Evolutionary conservation across 1,140 invertebrate genomes (phyloP).

Genomic region (Drosophila miranda): DNA sequence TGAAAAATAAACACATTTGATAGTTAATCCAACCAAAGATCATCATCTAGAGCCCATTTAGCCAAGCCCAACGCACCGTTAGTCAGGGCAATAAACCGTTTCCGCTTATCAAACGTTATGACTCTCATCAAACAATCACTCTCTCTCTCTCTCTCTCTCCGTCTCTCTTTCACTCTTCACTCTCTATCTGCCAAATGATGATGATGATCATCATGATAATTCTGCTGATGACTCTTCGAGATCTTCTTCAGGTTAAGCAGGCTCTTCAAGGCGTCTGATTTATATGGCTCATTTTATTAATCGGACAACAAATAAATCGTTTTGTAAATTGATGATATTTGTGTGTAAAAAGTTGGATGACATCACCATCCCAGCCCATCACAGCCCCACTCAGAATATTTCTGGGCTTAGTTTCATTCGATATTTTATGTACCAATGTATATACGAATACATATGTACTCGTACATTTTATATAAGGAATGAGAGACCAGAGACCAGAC

Average conservation of each 20-base stretch:
- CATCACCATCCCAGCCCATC: constrained; percentile 20
- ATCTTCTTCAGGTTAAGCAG: constrained; percentile 19
- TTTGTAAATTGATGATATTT: constrained; percentile 48
- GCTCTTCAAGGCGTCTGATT: constrained; percentile 34
- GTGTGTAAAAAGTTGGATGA: constrained; percentile 6
- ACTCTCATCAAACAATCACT: constrained; percentile 3
- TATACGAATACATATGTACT: no score
- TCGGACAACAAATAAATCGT: constrained; percentile 50
- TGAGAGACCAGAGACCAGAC: constrained; percentile 3
- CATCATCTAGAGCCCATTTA: neutral
- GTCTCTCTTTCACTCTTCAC: no score
- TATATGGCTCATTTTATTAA: constrained; percentile 54
- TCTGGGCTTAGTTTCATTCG: constrained; percentile 20
- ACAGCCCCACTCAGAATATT: constrained; percentile 1
- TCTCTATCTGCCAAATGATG: neutral
- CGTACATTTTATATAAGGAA: neutral
- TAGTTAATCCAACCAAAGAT: constrained; percentile 4
- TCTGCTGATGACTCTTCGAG: constrained; percentile 23
- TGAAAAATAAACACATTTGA: neutral
- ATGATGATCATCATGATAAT: constrained; percentile 8
- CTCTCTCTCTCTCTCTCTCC: neutral
- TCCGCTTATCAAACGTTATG: constrained; percentile 5
- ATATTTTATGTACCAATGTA: neutral
- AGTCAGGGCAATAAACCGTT: constrained; percentile 25
- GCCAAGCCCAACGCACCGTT: constrained; percentile 30